Evolutionary conservation across 2,113 vertebrate species (phyloP), one percentile per base, ranked within the genome.

Genomic region (Euleptes europaea): DNA sequence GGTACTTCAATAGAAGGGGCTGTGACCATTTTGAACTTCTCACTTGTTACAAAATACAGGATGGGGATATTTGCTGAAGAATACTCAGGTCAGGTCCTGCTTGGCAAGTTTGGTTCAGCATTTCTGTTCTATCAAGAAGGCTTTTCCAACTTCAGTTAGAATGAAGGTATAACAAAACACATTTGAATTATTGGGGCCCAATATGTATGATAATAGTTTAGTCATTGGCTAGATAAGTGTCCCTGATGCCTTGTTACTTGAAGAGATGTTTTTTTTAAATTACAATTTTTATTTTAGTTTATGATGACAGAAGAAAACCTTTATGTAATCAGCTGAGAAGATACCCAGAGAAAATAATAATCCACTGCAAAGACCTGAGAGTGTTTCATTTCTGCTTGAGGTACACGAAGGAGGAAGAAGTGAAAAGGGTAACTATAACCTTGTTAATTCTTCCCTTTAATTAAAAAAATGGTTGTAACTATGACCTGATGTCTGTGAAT

Each of bases 361-460:
- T 98, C 88, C 96, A 97, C 88, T 98, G 97, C 89, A 98, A 97
- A 96, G 97, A 98, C 85, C 96, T 98, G 73, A 96, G 97, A 49
- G 97, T 98, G 38, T 97, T 98, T 94, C 93, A 97, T 79, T 98
- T 98, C 91, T 96, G 96, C 71, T 90, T 98, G 91, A 95, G 96
- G 88, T 98, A 95, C 90, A 96, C 97, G 70, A 97, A 98, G 91
- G 97, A 98, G 93, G 97, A 98, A 92, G 97, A 98, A 92, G 96
- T 97, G 82, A 98, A 97, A 95, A 96, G 96, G 96, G 98, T 98
- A 96, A 91, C 88, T 92, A 65, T 91, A 92, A 77, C 82, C 19
- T 44, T 73, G 51, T 42, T 44, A 6, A 35, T 35, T 65, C 33
- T 35, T 72, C 63, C 76, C 38, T 33, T 71, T 28, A 73, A 73